A percentile compares a stretch with the other conserved stretches of the same genome.
phyloP scores from a whole-genome alignment of 2,888 invertebrate species.

The Alloplasta piceator region DNA sequence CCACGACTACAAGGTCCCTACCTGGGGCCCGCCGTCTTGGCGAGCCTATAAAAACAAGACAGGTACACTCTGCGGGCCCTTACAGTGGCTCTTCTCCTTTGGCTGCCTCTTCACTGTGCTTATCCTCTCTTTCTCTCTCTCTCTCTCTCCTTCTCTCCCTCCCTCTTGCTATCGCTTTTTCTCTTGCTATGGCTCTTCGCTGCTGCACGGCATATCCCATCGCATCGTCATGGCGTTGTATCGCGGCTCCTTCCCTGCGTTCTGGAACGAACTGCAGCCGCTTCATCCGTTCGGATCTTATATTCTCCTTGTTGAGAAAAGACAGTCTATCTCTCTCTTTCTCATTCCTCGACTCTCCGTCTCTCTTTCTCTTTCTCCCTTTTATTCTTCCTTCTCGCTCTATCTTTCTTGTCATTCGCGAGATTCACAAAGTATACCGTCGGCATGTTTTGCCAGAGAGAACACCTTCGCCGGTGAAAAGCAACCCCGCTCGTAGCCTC shows the following conservation, averaged over 20 bases:
- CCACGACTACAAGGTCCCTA: constrained; percentile 66
- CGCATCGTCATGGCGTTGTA: constrained; percentile 65
- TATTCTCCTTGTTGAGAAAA: constrained; percentile 64
- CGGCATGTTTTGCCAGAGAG: constrained; percentile 60
- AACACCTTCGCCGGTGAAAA: constrained; percentile 54
- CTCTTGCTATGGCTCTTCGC: constrained; percentile 22
- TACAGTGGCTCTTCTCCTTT: constrained; percentile 82
- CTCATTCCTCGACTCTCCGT: constrained; percentile 18
- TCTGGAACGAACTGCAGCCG: constrained; percentile 63
- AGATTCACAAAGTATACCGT: constrained; percentile 51
- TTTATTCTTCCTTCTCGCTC: constrained; percentile 26
- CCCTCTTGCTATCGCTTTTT: neutral
- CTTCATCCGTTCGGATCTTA: constrained; percentile 63
- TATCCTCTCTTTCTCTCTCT: constrained; percentile 53
- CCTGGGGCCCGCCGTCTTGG: constrained; percentile 79
- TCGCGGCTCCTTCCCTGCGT: constrained; percentile 61
- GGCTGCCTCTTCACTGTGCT: constrained; percentile 72
- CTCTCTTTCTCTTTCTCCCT: constrained; percentile 47
- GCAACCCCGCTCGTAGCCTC: constrained; percentile 26
- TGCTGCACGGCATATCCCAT: constrained; percentile 63
- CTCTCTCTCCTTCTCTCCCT: neutral
- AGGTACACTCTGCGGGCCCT: constrained; percentile 82
- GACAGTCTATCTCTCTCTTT: constrained; percentile 53
- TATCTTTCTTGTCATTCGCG: constrained; percentile 52
- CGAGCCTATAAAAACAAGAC: constrained; percentile 83